These are phyloP conservation scores for Pitangus sulphuratus DNA, from an alignment of 2,797 vertebrate species.

Conservation along the genomic window DNA sequence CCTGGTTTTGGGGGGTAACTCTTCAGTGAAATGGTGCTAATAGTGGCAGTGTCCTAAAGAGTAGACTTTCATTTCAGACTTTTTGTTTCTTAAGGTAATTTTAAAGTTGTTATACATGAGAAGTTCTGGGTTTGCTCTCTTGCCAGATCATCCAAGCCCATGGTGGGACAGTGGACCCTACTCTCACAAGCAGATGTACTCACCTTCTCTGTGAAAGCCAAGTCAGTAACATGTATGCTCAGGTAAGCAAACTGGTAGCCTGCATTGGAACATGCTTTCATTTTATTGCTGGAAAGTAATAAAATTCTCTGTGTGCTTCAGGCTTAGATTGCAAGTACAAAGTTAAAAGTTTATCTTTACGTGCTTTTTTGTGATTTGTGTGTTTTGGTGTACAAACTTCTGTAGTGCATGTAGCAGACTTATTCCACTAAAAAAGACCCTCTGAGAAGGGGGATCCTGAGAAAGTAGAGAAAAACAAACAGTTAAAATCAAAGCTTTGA, in stretches of 20 bases:
- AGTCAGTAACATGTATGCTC: slow-evolving; percentile 93
- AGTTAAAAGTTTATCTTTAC: background rate
- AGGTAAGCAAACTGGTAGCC: slow-evolving; percentile 79
- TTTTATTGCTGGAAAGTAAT: background rate
- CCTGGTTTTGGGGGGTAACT: background rate
- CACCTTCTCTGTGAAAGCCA: slow-evolving; percentile 99
- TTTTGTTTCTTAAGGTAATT: background rate
- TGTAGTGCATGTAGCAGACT: accelerated
- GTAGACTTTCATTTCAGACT: background rate
- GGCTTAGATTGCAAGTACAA: background rate
- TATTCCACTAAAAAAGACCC: background rate
- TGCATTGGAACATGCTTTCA: background rate
- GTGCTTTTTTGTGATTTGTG: background rate
- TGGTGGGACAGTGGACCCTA: slow-evolving; percentile 90
- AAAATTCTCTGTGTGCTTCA: background rate
- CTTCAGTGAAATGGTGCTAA: background rate
- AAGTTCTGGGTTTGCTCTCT: slow-evolving; percentile 7
- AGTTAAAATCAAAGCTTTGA: accelerated
- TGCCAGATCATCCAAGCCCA: slow-evolving; percentile 92
- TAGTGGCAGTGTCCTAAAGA: background rate
- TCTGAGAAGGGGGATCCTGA: background rate
- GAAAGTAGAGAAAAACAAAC: background rate
- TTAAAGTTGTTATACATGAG: background rate
- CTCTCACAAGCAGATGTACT: slow-evolving; percentile 89
- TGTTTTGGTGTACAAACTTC: background rate